These are phyloP conservation scores for Perognathus longimembris DNA, from an alignment of 2,113 vertebrate genomes.

Conservation along the genomic window DNA sequence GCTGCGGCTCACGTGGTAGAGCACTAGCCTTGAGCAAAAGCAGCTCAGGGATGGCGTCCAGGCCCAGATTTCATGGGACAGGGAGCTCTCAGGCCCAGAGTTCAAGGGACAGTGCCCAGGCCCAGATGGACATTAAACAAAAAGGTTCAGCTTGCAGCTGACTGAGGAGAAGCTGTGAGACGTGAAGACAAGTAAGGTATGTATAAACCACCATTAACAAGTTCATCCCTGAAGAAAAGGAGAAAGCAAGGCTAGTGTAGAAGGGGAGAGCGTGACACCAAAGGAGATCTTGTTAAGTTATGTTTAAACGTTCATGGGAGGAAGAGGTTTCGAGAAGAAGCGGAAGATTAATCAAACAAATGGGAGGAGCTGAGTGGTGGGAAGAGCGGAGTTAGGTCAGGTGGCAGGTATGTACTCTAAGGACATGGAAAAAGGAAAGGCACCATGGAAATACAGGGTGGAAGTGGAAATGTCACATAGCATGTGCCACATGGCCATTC, in stretches of 20 bases:
- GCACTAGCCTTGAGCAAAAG: too few species aligned
- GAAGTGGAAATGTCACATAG: not conserved
- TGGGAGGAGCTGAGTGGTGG: not conserved
- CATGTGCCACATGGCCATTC: not conserved
- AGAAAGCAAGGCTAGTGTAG: not conserved
- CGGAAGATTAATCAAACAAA: not conserved
- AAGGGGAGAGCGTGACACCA: not conserved
- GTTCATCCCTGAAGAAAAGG: conserved; percentile 17
- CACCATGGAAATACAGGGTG: not conserved
- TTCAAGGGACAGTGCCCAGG: too few species aligned
- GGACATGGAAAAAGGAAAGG: not conserved
- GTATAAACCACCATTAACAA: not conserved
- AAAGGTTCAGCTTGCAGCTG: not conserved
- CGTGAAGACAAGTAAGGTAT: not conserved
- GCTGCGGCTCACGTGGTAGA: too few species aligned
- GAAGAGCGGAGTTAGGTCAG: not conserved
- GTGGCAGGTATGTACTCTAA: not conserved
- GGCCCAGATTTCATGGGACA: too few species aligned
- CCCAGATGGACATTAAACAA: too few species aligned
- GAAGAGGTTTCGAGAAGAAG: not conserved
- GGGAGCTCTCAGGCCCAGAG: too few species aligned
- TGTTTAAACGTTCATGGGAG: not conserved
- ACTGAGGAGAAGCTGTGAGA: not conserved
- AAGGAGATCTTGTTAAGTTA: conserved; percentile 1
- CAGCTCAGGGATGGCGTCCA: too few species aligned